A percentile compares a stretch with the other conserved stretches of the same genome.
These are phyloP conservation scores for Zaprionus lineosus DNA, from an alignment of 2,888 invertebrate genomes.

Conservation along the genomic window DNA sequence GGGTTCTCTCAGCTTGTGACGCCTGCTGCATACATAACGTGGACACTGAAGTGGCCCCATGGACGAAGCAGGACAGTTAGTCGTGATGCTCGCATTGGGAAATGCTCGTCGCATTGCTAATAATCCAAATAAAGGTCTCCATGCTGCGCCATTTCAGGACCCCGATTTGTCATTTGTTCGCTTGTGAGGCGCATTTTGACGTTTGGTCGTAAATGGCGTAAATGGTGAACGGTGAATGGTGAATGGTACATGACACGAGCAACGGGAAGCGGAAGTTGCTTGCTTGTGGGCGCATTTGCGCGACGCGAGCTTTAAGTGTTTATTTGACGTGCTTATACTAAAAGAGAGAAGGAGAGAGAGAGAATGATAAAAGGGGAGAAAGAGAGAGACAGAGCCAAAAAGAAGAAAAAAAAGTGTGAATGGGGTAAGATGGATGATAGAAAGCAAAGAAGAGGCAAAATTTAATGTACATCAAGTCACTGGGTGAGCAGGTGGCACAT, in stretches of 20 bases:
- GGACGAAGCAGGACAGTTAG: too few species aligned
- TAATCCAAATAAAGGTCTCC: constrained; percentile 37
- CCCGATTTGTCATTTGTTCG: constrained; percentile 17
- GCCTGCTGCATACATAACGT: too few species aligned
- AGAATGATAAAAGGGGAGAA: too few species aligned
- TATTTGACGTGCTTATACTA: constrained; percentile 72
- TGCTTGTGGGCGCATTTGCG: constrained; percentile 50
- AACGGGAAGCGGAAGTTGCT: constrained; percentile 56
- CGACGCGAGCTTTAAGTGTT: constrained; percentile 65
- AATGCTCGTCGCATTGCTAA: constrained; percentile 14
- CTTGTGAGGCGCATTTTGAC: constrained; percentile 42
- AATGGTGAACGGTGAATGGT: too few species aligned
- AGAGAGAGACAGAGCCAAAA: too few species aligned
- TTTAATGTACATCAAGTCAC: constrained; percentile 58
- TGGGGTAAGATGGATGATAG: too few species aligned
- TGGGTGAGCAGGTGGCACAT: not conserved
- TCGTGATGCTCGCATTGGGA: not conserved
- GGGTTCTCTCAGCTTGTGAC: too few species aligned
- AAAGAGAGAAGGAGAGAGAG: too few species aligned
- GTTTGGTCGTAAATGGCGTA: constrained; percentile 26
- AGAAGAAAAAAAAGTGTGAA: too few species aligned
- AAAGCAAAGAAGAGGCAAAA: too few species aligned
- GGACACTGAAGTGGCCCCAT: too few species aligned
- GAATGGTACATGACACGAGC: too few species aligned
- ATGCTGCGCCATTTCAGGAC: constrained; percentile 18